Base-by-base conservation (phyloP, 1,140 invertebrate species). In the Elysia chlorotica region DNA sequence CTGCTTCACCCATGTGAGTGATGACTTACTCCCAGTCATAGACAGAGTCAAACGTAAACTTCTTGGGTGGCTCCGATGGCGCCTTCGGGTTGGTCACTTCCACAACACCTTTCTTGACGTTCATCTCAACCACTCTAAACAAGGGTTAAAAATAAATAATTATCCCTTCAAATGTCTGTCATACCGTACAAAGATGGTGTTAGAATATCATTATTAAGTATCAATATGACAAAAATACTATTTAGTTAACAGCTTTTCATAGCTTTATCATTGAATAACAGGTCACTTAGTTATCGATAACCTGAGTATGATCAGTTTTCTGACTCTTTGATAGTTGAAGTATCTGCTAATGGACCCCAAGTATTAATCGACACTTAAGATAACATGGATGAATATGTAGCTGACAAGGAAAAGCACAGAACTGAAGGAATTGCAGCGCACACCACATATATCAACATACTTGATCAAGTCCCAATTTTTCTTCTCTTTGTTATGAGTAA, bases 71-170 rank as follows among this genome's bases (percentile, higher is more conserved):
- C 5, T 90, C 90, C 48, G 88, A 86, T 4, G 81, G 73, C 57
- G 89, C 82, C 69, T 87, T 87, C 17, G 90, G 90, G 81, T 91
- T 91, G 56, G 87, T 79, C 75, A 79, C 91, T 86, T 77, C 88
- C 84, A 86, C 90, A 87, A 80, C 88, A 81, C 79, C 90, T 88
- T 76, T 87, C 79, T 76, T 88, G 78, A 74, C 87, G 78, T 93
- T 91, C 89, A 96, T 94, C 65, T 91, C 90, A 30, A 97, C 91
- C 56, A 95, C 92, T 81, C 90, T 91, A 93, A 93, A 82, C 76
- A 67, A 68, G 62, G 36, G 56, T 74, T 23, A 54, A 54, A n/a
- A 71, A 30, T 28, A 48, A 14, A 41, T 48, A 71, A 53, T 14
- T 31, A 31, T 31, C 17, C 28, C 23, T 35, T 31, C 5, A 31